These are phyloP conservation scores for Synergus laeviventris DNA, from an alignment of 2,888 invertebrate species.

Conservation along the genomic window DNA sequence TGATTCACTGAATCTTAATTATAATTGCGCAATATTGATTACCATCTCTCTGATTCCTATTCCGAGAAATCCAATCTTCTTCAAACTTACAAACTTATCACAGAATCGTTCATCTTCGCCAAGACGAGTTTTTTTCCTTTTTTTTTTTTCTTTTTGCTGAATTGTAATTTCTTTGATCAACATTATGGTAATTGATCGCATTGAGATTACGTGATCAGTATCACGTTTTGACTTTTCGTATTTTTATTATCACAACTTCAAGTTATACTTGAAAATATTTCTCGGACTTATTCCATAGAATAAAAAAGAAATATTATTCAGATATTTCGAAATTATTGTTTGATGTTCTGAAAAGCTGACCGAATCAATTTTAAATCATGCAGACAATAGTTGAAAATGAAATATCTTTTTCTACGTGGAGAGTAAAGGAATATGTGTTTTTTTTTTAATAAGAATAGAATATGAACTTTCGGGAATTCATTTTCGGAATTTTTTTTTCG, in stretches of 20 bases:
- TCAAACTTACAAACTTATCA: conserved; percentile 22
- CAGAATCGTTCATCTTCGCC: conserved; percentile 14
- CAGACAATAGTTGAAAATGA: too few species aligned
- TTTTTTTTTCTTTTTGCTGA: conserved; percentile 11
- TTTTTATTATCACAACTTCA: background rate
- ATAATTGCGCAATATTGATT: conserved; percentile 13
- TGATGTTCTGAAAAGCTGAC: background rate
- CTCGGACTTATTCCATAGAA: background rate
- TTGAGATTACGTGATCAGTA: background rate
- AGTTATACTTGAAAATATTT: background rate
- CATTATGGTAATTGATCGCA: background rate
- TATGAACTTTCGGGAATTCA: too few species aligned
- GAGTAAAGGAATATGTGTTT: too few species aligned
- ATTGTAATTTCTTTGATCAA: conserved; percentile 17
- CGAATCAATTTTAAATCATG: too few species aligned
- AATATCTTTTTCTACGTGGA: too few species aligned
- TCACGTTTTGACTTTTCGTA: conserved; percentile 10
- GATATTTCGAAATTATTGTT: background rate
- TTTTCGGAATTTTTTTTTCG: too few species aligned
- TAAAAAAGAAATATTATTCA: background rate
- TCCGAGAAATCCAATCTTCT: conserved; percentile 22
- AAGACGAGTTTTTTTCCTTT: conserved; percentile 16
- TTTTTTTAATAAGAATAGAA: too few species aligned
- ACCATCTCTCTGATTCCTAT: background rate
- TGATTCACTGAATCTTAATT: conserved; percentile 33